Percentiles rank a stretch among this genome's conserved stretches.
phyloP scores from a whole-genome alignment of 2,888 invertebrate genomes.

The Coronaproctus castanopsis region DNA sequence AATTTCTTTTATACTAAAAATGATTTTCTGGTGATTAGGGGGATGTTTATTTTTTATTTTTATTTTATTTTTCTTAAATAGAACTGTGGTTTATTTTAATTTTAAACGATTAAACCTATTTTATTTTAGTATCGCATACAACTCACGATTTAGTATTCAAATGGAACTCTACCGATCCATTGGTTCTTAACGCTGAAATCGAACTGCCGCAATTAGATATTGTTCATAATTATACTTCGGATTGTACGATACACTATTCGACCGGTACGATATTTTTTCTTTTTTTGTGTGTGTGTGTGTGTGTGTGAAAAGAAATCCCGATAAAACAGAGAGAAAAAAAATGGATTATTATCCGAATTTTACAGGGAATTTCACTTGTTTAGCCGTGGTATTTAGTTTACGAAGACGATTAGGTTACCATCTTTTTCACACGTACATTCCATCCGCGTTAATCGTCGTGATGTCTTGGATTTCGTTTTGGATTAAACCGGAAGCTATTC shows the following conservation, averaged over 20 bases:
- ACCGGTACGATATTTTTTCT: slow-evolving; percentile 39
- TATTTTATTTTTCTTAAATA: too few species aligned
- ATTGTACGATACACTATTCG: slow-evolving; percentile 68
- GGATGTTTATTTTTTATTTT: too few species aligned
- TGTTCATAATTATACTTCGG: slow-evolving; percentile 67
- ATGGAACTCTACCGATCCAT: slow-evolving; percentile 70
- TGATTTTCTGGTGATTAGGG: too few species aligned
- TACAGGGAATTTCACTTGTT: slow-evolving; percentile 73
- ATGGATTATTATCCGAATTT: slow-evolving; percentile 15
- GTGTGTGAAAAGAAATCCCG: too few species aligned
- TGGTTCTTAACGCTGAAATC: slow-evolving; percentile 71
- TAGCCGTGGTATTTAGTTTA: slow-evolving; percentile 72
- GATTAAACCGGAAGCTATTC: slow-evolving; percentile 84
- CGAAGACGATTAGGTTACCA: slow-evolving; percentile 69
- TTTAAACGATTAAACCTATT: too few species aligned
- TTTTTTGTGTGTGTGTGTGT: too few species aligned
- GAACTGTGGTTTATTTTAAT: too few species aligned
- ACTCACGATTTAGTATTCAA: slow-evolving; percentile 73
- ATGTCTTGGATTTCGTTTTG: slow-evolving; percentile 94
- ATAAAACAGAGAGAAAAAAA: neutral
- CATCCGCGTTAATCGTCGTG: slow-evolving; percentile 74
- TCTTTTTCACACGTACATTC: slow-evolving; percentile 78
- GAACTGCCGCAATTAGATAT: slow-evolving; percentile 75
- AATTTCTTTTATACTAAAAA: too few species aligned
- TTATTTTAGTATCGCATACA: slow-evolving; percentile 63